phyloP scores from a whole-genome alignment of 2,797 vertebrate species.

The Microctenopoma steveboyesi region DNA sequence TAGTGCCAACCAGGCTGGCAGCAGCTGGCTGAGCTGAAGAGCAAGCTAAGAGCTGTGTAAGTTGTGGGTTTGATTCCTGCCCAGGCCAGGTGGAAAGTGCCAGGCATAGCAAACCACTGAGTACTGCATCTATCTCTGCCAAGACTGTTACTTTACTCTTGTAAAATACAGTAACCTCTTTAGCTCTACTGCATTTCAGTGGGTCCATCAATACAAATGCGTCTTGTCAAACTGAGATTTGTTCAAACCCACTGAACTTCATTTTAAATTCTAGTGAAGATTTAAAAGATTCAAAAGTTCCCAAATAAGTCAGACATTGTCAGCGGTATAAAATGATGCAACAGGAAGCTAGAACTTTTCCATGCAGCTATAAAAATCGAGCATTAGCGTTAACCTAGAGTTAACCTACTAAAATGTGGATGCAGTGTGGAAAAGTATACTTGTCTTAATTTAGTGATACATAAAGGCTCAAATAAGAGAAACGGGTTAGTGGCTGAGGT shows the following conservation, averaged over 20 bases:
- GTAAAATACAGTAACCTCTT: slow-evolving; percentile 49
- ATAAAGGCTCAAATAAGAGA: neutral
- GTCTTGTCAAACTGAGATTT: slow-evolving; percentile 11
- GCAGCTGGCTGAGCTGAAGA: slow-evolving; percentile 39
- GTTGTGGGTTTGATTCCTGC: slow-evolving; percentile 65
- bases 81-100: slow-evolving; percentile 57
- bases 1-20: slow-evolving; percentile 8
- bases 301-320: slow-evolving; percentile 39
- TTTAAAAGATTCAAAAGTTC: slow-evolving; percentile 40
- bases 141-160: slow-evolving; percentile 30
- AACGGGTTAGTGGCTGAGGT: neutral
- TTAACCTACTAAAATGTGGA: neutral
- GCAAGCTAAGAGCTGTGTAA: slow-evolving; percentile 62
- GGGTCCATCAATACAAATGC: slow-evolving; percentile 23
- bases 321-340: slow-evolving; percentile 41
- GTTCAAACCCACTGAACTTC: slow-evolving; percentile 16
- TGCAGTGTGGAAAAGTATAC: neutral
- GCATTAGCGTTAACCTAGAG: neutral
- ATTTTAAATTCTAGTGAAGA: slow-evolving; percentile 43
- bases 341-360: slow-evolving; percentile 37
- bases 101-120: slow-evolving; percentile 67
- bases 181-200: slow-evolving; percentile 7
- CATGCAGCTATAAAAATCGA: slow-evolving; percentile 5
- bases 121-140: slow-evolving; percentile 33
- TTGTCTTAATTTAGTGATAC: neutral